Percentiles rank a stretch among this genome's conserved stretches.
phyloP scores from a whole-genome alignment of 2,113 vertebrate species.

The Nothobranchius furzeri region DNA sequence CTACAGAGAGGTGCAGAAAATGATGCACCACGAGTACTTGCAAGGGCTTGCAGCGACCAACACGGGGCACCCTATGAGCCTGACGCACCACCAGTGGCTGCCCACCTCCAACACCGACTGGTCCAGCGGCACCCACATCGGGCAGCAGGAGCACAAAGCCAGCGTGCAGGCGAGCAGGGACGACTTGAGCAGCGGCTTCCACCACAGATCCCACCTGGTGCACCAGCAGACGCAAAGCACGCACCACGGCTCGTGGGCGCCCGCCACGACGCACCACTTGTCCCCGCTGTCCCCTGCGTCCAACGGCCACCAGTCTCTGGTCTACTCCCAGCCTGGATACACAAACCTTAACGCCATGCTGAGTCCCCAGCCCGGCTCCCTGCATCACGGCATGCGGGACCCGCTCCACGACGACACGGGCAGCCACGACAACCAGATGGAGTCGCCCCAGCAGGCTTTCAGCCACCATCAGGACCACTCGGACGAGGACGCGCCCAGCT shows the following conservation, averaged over 20 bases:
- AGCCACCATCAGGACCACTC: slow-evolving; percentile 92
- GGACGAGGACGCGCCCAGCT: slow-evolving; percentile 96
- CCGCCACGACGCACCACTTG: slow-evolving; percentile 87
- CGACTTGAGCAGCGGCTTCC: slow-evolving; percentile 86
- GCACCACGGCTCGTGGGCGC: slow-evolving; percentile 89
- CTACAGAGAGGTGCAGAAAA: slow-evolving; percentile 98
- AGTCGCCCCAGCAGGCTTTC: slow-evolving; percentile 87
- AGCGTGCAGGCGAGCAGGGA: slow-evolving; percentile 83
- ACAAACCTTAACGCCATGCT: slow-evolving; percentile 90
- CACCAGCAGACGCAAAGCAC: slow-evolving; percentile 86
- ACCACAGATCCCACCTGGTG: slow-evolving; percentile 89
- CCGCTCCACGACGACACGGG: slow-evolving; percentile 86
- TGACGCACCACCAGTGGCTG: slow-evolving; percentile 95
- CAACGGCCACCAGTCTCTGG: slow-evolving; percentile 89
- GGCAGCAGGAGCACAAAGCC: slow-evolving; percentile 87
- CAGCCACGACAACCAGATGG: slow-evolving; percentile 84
- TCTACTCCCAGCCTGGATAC: slow-evolving; percentile 91
- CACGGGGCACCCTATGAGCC: slow-evolving; percentile 92
- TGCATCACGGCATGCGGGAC: slow-evolving; percentile 89
- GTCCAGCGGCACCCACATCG: slow-evolving; percentile 88
- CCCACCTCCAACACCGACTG: slow-evolving; percentile 88
- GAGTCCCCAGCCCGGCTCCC: slow-evolving; percentile 84
- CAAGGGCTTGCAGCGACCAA: slow-evolving; percentile 91
- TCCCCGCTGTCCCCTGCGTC: slow-evolving; percentile 90
- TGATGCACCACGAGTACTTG: slow-evolving; percentile 98